phyloP scores from a whole-genome alignment of 2,797 vertebrate species.

The Crenichthys baileyi region DNA sequence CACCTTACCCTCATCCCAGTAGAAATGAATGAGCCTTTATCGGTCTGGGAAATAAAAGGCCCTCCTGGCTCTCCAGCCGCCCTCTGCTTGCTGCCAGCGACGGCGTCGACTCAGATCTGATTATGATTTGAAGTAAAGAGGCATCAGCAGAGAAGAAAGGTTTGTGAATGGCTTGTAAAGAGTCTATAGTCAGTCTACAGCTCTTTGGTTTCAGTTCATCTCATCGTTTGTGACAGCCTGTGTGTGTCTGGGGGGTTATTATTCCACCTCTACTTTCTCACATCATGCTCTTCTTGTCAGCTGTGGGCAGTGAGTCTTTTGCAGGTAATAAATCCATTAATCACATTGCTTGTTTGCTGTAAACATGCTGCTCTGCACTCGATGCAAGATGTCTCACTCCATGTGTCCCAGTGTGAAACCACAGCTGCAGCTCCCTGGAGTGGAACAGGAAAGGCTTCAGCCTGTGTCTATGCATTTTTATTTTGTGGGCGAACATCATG shows the following conservation, averaged over 20 bases:
- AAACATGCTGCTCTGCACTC: conserved; percentile 43
- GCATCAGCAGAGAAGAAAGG: background rate
- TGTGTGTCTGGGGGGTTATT: background rate
- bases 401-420: conserved; percentile 39
- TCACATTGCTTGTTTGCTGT: conserved; percentile 54
- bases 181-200: conserved; percentile 11
- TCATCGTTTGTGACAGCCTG: conserved; percentile 19
- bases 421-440: conserved; percentile 41
- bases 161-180: conserved; percentile 10
- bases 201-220: conserved; percentile 17
- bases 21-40: conserved; percentile 38
- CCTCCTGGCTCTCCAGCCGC: conserved; percentile 7
- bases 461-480: background rate
- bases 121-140: conserved; percentile 23
- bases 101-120: conserved; percentile 22
- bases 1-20: conserved; percentile 15
- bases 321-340: conserved; percentile 69
- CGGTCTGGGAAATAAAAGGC: conserved; percentile 25
- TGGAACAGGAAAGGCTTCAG: conserved; percentile 28
- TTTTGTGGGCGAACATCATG: background rate
- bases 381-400: conserved; percentile 52
- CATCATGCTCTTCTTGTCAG: conserved; percentile 26
- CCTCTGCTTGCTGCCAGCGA: background rate
- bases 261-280: conserved; percentile 8
- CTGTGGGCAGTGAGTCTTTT: conserved; percentile 42